Evolutionary conservation across 2,888 invertebrate genomes (phyloP), one percentile per base, ranked within the genome.

Genomic region (Diarsia mendica): DNA sequence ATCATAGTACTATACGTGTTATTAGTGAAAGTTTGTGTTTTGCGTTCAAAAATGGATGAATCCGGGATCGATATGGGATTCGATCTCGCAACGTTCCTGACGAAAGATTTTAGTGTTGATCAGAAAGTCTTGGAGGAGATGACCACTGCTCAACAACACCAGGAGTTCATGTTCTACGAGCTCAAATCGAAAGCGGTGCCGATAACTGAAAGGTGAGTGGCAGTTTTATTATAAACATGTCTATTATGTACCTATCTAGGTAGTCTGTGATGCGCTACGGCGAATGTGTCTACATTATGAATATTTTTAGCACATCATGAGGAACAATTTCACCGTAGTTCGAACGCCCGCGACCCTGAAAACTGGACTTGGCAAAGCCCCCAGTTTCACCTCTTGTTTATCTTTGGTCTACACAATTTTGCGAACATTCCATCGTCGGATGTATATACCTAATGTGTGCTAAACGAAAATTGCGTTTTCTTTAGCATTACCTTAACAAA

Each of bases 51-150:
- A 91, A 97, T 97, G 97, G 97, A 97, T 93, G 97, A 97, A 92
- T 97, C 97, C 88, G 97, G 97, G 85, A 97, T 97, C 87, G 97
- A 97, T 90, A 97, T 97, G 97, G 97, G 96, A 81, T 97, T 97
- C 90, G 97, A 97, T 95, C 96, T 97, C 89, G 97, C 97, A 79
- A 96, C 97, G 83, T 95, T 97, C 86, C 94, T 97, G 84, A 94
- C 96, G 84, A 97, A 97, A 89, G 97, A 97, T 92, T 96, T 95
- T 87, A 96, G 94, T 89, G 92, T 94, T 87, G 96, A 97, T 89
- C 95, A 95, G 89, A 96, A 94, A 92, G 95, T 95, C 84, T 94
- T 97, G 87, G 96, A 97, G 85, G 97, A 97, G 90, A 96, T 97
- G 93, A 95, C 97, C 64, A 92, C 97, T 44, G 95, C 96, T n/a